These are phyloP conservation scores for Buphagus erythrorhynchus DNA, from an alignment of 2,797 vertebrate species.

Conservation along the genomic window DNA sequence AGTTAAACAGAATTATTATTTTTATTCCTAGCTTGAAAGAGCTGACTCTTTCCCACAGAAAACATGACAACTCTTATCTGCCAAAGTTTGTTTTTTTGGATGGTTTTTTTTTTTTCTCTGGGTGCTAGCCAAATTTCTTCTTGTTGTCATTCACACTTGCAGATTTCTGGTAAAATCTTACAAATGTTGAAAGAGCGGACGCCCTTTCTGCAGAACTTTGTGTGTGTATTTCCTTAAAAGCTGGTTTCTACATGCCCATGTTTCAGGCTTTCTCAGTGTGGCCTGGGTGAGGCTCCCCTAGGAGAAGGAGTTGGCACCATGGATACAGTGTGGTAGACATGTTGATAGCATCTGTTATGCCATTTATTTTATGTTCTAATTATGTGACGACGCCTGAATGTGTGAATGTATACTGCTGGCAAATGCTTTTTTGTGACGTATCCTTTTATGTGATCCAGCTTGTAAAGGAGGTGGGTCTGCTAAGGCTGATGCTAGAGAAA, in stretches of 20 bases:
- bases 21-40: background rate
- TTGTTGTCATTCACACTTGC: constrained; percentile 30
- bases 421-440: background rate
- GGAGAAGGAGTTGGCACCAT: background rate
- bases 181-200: background rate
- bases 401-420: background rate
- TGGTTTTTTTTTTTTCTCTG: background rate
- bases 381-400: background rate
- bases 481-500: background rate
- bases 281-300: background rate
- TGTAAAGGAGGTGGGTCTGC: background rate
- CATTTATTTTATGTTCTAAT: constrained; percentile 13
- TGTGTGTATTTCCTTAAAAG: background rate
- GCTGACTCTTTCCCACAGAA: constrained; percentile 19
- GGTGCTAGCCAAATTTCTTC: constrained; percentile 22
- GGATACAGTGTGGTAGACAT: constrained; percentile 1
- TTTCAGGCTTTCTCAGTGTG: background rate
- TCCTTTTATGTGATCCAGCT: background rate
- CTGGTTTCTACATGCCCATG: background rate
- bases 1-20: background rate
- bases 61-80: constrained; percentile 50
- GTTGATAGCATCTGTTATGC: background rate
- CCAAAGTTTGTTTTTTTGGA: background rate
- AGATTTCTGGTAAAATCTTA: constrained; percentile 6
- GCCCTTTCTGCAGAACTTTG: constrained; percentile 12